A percentile compares a stretch with the other conserved stretches of the same genome.
These are phyloP conservation scores for Drosophila kurseongensis DNA, from an alignment of 1,140 invertebrate genomes.

Conservation along the genomic window DNA sequence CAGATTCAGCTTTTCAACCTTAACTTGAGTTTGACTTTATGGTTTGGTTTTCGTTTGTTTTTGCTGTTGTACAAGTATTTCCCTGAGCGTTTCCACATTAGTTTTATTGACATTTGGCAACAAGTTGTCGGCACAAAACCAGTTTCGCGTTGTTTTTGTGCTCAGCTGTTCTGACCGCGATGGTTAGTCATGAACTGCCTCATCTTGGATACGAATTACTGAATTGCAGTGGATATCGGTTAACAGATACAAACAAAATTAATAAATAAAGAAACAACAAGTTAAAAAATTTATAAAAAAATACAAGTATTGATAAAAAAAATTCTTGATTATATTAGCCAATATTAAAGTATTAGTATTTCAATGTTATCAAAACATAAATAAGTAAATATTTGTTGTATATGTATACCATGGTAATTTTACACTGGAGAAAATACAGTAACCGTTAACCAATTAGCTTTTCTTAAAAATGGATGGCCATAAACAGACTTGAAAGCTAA, in stretches of 20 bases:
- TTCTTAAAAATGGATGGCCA: too few species aligned
- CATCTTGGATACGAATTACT: constrained; percentile 61
- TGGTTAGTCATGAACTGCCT: constrained; percentile 70
- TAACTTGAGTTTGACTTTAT: constrained; percentile 23
- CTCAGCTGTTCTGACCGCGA: constrained; percentile 65
- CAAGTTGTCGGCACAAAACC: constrained; percentile 64
- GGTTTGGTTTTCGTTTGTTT: constrained; percentile 10
- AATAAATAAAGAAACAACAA: too few species aligned
- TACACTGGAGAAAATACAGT: too few species aligned
- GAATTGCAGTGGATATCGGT: constrained; percentile 26
- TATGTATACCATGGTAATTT: too few species aligned
- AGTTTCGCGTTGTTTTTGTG: constrained; percentile 53
- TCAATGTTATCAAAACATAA: too few species aligned
- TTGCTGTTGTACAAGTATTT: constrained; percentile 39
- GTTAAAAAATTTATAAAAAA: too few species aligned
- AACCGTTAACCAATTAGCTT: too few species aligned
- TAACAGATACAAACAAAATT: not conserved
- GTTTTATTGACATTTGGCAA: constrained; percentile 80
- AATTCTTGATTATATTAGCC: too few species aligned
- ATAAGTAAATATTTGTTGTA: too few species aligned
- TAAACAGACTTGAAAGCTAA: too few species aligned
- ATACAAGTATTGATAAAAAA: not conserved
- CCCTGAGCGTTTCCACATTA: constrained; percentile 64
- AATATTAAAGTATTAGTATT: too few species aligned
- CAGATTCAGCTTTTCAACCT: constrained; percentile 18